Evolutionary conservation across 1,140 invertebrate species (phyloP).

Genomic region (Agrilus planipennis): DNA sequence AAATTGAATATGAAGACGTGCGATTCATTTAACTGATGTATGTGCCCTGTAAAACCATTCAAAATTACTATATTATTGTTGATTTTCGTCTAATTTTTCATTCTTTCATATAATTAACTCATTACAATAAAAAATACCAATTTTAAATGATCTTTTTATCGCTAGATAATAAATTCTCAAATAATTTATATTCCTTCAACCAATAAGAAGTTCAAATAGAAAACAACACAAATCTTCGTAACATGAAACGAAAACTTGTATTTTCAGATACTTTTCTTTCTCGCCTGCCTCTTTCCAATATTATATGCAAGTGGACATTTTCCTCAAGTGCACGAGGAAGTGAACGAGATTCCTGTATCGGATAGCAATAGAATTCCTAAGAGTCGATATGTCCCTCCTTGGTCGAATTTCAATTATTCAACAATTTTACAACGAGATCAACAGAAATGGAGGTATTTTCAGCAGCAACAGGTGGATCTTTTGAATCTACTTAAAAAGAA

Average conservation of each 20-base stretch:
- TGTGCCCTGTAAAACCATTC: not conserved
- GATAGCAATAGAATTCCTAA: conserved; percentile 11
- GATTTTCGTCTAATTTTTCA: not conserved
- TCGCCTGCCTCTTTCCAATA: not conserved
- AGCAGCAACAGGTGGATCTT: conserved; percentile 19
- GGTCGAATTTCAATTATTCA: conserved; percentile 9
- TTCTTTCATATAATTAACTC: too few species aligned
- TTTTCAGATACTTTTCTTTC: not conserved
- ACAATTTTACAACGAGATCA: conserved; percentile 20
- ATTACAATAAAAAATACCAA: not conserved
- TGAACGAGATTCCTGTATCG: conserved; percentile 9
- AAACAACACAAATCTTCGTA: not conserved
- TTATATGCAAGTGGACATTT: conserved; percentile 2
- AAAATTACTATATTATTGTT: not conserved
- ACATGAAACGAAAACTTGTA: not conserved
- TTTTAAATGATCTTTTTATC: not conserved
- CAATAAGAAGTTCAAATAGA: not conserved
- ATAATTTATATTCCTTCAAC: not conserved
- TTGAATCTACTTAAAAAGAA: conserved; percentile 4
- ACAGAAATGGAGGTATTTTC: conserved; percentile 16
- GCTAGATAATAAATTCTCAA: not conserved
- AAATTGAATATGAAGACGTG: too few species aligned
- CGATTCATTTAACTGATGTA: too few species aligned
- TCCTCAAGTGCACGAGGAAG: conserved; percentile 20
- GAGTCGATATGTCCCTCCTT: conserved; percentile 6